These are phyloP conservation scores for Tortrix viridana DNA, from an alignment of 2,888 invertebrate species.

Conservation along the genomic window DNA sequence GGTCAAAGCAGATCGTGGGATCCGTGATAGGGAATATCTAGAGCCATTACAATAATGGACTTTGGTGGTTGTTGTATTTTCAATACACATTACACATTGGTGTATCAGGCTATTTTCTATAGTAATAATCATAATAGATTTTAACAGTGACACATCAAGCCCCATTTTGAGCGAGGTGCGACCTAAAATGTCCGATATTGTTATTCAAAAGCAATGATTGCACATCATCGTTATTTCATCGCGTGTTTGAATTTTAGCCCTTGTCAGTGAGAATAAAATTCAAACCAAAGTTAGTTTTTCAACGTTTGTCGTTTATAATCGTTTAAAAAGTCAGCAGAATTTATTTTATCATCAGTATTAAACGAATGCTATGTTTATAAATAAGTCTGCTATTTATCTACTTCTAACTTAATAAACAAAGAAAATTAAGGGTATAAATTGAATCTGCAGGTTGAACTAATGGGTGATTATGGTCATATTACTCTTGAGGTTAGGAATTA, in stretches of 20 bases:
- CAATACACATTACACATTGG: background rate
- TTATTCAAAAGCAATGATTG: conserved; percentile 32
- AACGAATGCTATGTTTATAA: background rate
- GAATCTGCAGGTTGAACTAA: conserved; percentile 33
- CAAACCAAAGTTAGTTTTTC: conserved; percentile 14
- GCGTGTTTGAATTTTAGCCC: conserved; percentile 17
- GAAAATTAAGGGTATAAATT: conserved; percentile 26
- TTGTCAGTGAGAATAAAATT: conserved; percentile 20
- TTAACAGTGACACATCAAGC: conserved; percentile 2
- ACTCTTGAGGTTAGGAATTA: conserved; percentile 33
- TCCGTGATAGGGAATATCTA: conserved; percentile 15
- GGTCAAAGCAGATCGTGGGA: conserved; percentile 20
- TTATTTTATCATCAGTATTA: too few species aligned
- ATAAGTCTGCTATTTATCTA: background rate
- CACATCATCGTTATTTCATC: conserved; percentile 32
- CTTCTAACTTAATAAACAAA: conserved; percentile 22
- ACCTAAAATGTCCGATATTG: conserved; percentile 28
- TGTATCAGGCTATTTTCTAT: background rate
- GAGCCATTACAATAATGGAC: conserved; percentile 3
- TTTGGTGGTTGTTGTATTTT: background rate
- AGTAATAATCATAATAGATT: background rate
- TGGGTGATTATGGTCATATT: conserved; percentile 34
- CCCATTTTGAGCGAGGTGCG: conserved; percentile 16
- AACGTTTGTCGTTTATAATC: conserved; percentile 3
- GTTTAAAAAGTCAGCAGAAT: background rate